Conservation (phyloP, 2,888 invertebrate species). For the Lepidonotus clava region DNA sequence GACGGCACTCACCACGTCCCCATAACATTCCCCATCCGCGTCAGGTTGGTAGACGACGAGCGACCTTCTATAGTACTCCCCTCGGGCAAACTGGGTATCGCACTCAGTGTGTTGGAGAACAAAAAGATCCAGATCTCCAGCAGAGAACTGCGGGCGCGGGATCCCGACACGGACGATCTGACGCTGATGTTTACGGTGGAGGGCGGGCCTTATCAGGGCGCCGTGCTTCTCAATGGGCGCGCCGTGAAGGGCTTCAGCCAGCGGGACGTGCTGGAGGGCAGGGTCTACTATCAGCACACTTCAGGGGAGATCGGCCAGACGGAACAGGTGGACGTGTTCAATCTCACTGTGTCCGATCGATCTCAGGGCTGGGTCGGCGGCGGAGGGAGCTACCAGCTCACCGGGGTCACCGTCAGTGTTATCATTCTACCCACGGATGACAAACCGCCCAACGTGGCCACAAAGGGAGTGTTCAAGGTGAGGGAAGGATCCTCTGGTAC, state of each 20-base stretch:
- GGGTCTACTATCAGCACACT: slow-evolving; percentile 75
- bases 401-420: slow-evolving; percentile 71
- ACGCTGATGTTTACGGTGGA: slow-evolving; percentile 73
- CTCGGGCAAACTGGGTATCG: slow-evolving; percentile 69
- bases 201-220: slow-evolving; percentile 71
- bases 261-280: slow-evolving; percentile 70
- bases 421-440: slow-evolving; percentile 77
- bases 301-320: slow-evolving; percentile 76
- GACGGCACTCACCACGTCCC: slow-evolving; percentile 79
- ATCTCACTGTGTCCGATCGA: slow-evolving; percentile 73
- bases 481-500: slow-evolving; percentile 74
- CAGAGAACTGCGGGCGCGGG: slow-evolving; percentile 71
- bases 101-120: slow-evolving; percentile 73
- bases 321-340: slow-evolving; percentile 72
- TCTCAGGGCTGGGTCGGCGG: slow-evolving; percentile 71
- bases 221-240: slow-evolving; percentile 68
- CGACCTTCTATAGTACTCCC: slow-evolving; percentile 70
- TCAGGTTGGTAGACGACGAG: slow-evolving; percentile 76
- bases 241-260: slow-evolving; percentile 75
- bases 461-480: slow-evolving; percentile 70
- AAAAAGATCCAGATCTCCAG: slow-evolving; percentile 68
- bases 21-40: slow-evolving; percentile 71
- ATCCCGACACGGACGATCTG: slow-evolving; percentile 74
- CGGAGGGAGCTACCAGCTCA: slow-evolving; percentile 71
- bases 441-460: slow-evolving; percentile 72